These are phyloP conservation scores for Periophthalmodon schlosseri DNA, from an alignment of 2,113 vertebrate genomes.

Conservation along the genomic window DNA sequence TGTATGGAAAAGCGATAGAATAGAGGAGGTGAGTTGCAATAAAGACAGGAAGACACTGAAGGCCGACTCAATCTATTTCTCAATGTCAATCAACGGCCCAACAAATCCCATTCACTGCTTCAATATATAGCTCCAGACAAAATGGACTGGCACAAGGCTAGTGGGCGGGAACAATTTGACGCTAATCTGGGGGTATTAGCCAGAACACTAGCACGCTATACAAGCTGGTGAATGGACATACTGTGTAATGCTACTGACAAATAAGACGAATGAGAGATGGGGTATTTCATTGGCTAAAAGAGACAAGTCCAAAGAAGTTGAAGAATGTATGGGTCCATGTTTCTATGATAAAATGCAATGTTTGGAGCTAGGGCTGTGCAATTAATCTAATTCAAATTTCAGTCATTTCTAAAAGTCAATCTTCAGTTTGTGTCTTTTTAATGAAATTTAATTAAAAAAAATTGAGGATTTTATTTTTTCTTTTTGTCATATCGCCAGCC, in stretches of 20 bases:
- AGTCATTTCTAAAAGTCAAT: no score
- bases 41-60: constrained; percentile 25
- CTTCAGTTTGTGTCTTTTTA: no score
- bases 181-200: constrained; percentile 69
- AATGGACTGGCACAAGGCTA: constrained; percentile 38
- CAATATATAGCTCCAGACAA: constrained; percentile 59
- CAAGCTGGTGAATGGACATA: constrained; percentile 17
- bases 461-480: no score
- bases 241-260: not conserved
- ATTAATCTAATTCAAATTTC: no score
- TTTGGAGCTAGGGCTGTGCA: no score
- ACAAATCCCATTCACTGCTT: constrained; percentile 50
- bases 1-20: constrained; percentile 55
- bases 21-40: not conserved
- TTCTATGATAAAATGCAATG: no score
- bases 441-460: no score
- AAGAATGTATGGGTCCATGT: no score
- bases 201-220: constrained; percentile 34
- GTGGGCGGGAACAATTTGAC: constrained; percentile 56
- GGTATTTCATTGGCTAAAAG: not conserved
- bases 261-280: not conserved
- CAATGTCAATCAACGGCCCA: constrained; percentile 65
- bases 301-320: not conserved
- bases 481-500: no score
- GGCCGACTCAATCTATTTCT: constrained; percentile 50